Evolutionary conservation across 1,140 invertebrate genomes (phyloP), one percentile per base, ranked within the genome.

Genomic region (Philotrypesis tridentata): DNA sequence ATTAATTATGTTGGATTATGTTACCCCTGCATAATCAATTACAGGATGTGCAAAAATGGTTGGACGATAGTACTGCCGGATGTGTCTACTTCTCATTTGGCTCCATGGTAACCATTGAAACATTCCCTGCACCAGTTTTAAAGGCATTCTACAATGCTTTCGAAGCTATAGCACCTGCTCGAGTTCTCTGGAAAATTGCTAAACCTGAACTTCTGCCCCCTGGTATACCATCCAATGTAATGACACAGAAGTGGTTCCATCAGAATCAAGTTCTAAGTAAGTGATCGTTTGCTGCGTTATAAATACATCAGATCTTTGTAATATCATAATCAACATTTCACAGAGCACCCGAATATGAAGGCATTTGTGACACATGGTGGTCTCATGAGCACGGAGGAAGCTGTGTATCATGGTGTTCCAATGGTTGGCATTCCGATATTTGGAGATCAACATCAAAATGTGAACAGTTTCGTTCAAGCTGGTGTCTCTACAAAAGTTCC

Each of bases 31-130:
- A 23, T 70, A 2, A 33, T 9, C 29, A 86, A 48, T 23, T 43
- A 14, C n/a, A 95, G 94, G 93, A 95, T 71, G 85, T 96, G 4
- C 91, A 94, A 85, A 93, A 94, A 80, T 94, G 94, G 88, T 88
- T 96, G 27, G 94, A 95, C 83, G 93, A 93, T 82, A 93, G 95
- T 40, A 89, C 93, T 81, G 88, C 95, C 82, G 95, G 95, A 1
- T 94, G 95, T 9, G 92, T 96, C 70, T 95, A 95, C 82, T 94
- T 96, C 79, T 95, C 94, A 84, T 93, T 96, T 87, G 96, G 96
- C 17, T 95, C 95, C 9, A 93, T 94, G 88, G 89, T 94, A 90
- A 93, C 94, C 93, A 92, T 95, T 90, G 93, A 94, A 93, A 87
- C 92, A 87, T 75, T 91, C 86, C 83, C 87, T 71, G 85, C 87